A percentile compares a stretch with the other conserved stretches of the same genome.
These are phyloP conservation scores for Deilephila porcellus DNA, from an alignment of 2,888 invertebrate genomes.

Conservation along the genomic window DNA sequence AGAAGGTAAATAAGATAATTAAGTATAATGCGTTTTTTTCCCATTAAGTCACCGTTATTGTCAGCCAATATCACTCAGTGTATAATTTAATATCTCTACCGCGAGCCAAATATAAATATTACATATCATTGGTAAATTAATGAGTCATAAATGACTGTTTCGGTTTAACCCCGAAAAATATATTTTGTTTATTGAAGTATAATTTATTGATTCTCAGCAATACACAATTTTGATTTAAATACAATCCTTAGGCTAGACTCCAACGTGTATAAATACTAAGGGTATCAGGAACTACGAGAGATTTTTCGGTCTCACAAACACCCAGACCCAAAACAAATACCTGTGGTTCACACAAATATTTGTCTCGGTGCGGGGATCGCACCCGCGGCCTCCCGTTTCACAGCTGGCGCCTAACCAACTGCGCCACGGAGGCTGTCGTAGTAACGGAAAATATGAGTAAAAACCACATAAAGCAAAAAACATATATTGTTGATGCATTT, in stretches of 20 bases:
- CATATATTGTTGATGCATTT: not conserved
- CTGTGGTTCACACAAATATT: no score
- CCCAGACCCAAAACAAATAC: no score
- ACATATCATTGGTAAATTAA: not conserved
- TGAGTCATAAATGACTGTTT: not conserved
- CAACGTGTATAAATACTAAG: no score
- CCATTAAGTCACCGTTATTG: not conserved
- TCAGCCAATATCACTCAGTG: not conserved
- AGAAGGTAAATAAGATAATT: not conserved
- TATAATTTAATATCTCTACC: not conserved
- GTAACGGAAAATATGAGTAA: no score
- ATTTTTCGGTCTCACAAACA: no score
- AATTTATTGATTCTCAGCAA: not conserved
- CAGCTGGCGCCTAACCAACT: no score
- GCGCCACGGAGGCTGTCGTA: no score
- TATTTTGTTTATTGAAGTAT: not conserved
- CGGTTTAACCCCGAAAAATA: not conserved
- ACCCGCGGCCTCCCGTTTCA: no score
- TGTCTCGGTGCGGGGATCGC: no score
- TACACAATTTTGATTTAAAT: no score
- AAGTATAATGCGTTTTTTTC: conserved; percentile 2
- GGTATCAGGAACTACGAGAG: no score
- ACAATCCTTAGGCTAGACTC: no score
- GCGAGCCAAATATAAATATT: not conserved
- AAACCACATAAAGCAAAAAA: not conserved